Base-by-base conservation (phyloP, 2,888 invertebrate genomes). In the Tortricodes alternella region DNA sequence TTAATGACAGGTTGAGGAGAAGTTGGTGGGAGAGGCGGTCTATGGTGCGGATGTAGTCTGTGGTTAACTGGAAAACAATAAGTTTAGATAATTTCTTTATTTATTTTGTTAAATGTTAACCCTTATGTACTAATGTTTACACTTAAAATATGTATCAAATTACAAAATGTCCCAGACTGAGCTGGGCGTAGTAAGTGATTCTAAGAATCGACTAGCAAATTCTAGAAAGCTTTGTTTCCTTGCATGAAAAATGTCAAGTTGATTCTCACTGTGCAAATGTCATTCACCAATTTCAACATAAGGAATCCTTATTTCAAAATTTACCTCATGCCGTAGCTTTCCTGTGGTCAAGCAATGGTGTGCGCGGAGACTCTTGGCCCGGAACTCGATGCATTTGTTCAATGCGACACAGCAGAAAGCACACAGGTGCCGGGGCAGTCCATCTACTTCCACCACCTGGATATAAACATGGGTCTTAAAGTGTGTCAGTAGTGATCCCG, bases 361-460 rank as follows among this genome's bases (percentile, higher is more conserved):
- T 9, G 61, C 46, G 3, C 38, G 35, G 6, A 21, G 46, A 21
- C 60, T 58, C 35, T 41, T 53, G 2, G 51, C 24, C 3, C 53
- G 48, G 44, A 62, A 63, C 11, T 9, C 15, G 6, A 34, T 11
- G 11, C 34, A 59, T 43, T 56, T 60, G n/a, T 27, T 34, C 11
- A 63, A 50, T 8, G 39, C 16, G 3, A 29, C 11, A 19, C 52
- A 35, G 38, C 63, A 63, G 39, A 51, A 59, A 19, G 37, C 35
- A 32, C 63, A 63, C 5, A 59, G 15, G 32, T 60, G 53, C 19
- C 60, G 59, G 1, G 63, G 61, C 0, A 53, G 15, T 1, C 46
- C 43, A 5, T 62, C 61, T 0, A 27, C 15, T 1, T 18, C 21
- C 7, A 48, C 23, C 2, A 56, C 50, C 61, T 61, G 53, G n/a